Percentiles rank a stretch among this genome's conserved stretches.
phyloP scores from a whole-genome alignment of 2,888 invertebrate genomes.

The Onthophagus sagittarius region DNA sequence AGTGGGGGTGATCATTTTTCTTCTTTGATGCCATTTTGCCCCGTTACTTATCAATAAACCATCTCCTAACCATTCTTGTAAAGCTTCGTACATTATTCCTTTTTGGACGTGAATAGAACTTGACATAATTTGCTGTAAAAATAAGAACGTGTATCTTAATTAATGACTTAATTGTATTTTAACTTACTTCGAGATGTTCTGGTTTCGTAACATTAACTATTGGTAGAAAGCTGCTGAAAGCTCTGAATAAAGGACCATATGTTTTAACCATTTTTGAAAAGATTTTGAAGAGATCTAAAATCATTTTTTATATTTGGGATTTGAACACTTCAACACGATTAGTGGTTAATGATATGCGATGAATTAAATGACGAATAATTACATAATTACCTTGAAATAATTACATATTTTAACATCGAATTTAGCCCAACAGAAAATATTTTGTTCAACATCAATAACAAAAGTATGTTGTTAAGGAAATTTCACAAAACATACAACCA shows the following conservation, averaged over 20 bases:
- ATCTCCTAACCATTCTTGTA: slow-evolving; percentile 34
- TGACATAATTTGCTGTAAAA: slow-evolving; percentile 31
- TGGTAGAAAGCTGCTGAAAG: slow-evolving; percentile 31
- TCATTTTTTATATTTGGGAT: no score
- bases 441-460: no score
- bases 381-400: no score
- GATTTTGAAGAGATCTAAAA: not conserved
- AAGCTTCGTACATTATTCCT: slow-evolving; percentile 29
- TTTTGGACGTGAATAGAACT: slow-evolving; percentile 32
- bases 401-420: no score
- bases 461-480: no score
- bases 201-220: slow-evolving; percentile 33
- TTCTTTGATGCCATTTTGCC: slow-evolving; percentile 34
- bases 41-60: slow-evolving; percentile 35
- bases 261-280: not conserved
- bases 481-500: no score
- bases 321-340: no score
- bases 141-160: no score
- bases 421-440: no score
- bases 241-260: slow-evolving; percentile 30
- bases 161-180: not conserved
- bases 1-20: slow-evolving; percentile 37
- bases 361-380: no score
- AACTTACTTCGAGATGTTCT: slow-evolving; percentile 31
- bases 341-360: no score